Evolutionary conservation across 2,797 vertebrate genomes (phyloP).

Genomic region (Cheirogaleus major): DNA sequence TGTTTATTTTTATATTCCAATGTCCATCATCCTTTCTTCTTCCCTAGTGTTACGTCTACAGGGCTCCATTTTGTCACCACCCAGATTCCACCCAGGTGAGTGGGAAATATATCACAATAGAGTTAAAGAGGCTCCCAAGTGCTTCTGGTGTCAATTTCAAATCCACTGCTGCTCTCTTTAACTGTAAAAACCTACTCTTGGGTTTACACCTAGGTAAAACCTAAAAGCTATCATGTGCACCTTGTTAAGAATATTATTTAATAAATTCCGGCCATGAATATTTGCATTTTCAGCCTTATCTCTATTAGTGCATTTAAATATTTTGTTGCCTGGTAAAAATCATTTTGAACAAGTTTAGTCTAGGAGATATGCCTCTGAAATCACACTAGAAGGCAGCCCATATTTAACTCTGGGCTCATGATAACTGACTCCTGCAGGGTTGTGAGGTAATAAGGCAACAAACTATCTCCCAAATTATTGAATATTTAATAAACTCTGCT

Average conservation of each 20-base stretch:
- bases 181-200: neutral
- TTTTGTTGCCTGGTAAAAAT: neutral
- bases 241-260: neutral
- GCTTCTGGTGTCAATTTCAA: neutral
- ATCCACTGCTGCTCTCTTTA: neutral
- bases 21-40: neutral
- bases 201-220: neutral
- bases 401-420: neutral
- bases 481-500: neutral
- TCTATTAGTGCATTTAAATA: neutral
- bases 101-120: neutral
- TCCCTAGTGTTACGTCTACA: neutral
- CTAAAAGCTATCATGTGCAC: neutral
- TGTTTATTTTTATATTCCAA: neutral
- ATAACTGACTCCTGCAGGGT: neutral
- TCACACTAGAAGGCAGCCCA: neutral
- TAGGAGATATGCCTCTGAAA: neutral
- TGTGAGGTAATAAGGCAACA: neutral
- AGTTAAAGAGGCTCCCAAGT: neutral
- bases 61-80: neutral
- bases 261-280: neutral
- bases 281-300: neutral
- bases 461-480: slow-evolving; percentile 6
- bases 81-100: neutral
- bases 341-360: neutral